Evolutionary conservation across 2,888 invertebrate genomes (phyloP).

Genomic region (Galeruca laticollis): DNA sequence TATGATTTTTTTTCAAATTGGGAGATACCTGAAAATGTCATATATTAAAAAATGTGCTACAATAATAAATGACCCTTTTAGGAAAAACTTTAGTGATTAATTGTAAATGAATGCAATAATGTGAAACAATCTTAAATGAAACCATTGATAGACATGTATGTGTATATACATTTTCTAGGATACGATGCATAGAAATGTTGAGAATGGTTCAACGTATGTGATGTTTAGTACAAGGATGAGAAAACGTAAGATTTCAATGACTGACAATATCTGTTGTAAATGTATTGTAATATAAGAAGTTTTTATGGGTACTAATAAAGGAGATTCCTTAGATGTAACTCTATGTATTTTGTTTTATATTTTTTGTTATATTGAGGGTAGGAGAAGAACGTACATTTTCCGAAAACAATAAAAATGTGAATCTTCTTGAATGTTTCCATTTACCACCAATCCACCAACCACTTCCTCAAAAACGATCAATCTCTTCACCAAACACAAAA

Average conservation of each 20-base stretch:
- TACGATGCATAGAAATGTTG: neutral
- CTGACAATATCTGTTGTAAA: conserved; percentile 61
- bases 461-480: no score
- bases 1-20: no score
- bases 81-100: conserved; percentile 8
- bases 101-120: conserved; percentile 39
- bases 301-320: conserved; percentile 55
- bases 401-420: conserved; percentile 4
- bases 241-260: conserved; percentile 53
- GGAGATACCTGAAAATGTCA: no score
- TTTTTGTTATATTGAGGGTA: conserved; percentile 8
- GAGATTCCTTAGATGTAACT: conserved; percentile 7
- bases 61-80: neutral
- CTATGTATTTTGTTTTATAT: neutral
- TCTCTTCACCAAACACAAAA: no score
- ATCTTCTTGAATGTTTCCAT: neutral
- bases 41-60: neutral
- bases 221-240: conserved; percentile 54
- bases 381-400: conserved; percentile 9
- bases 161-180: conserved; percentile 3
- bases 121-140: conserved; percentile 36
- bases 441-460: no score
- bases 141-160: conserved; percentile 23
- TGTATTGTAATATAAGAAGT: conserved; percentile 54
- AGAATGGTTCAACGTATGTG: conserved; percentile 39